Percentiles rank a stretch among this genome's conserved stretches.
These are phyloP conservation scores for Andrena flavipes DNA, from an alignment of 2,888 invertebrate genomes.

Conservation along the genomic window DNA sequence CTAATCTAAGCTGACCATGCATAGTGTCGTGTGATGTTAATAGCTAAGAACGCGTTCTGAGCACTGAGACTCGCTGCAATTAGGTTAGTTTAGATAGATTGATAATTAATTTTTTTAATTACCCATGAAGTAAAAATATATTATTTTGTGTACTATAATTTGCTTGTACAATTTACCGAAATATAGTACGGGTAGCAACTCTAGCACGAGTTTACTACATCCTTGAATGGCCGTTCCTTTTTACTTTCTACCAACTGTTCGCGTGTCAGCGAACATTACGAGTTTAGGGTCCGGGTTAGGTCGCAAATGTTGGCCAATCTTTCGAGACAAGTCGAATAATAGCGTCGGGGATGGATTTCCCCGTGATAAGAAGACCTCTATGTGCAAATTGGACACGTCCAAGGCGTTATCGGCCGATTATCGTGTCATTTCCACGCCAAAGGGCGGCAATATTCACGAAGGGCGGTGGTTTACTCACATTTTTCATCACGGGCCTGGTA, in stretches of 20 bases:
- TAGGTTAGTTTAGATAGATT: too few relatives aligned
- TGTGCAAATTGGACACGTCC: not conserved
- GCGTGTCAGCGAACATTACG: conserved; percentile 52
- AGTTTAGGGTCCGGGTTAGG: conserved; percentile 29
- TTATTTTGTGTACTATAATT: too few relatives aligned
- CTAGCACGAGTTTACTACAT: too few relatives aligned
- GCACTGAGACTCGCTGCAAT: too few relatives aligned
- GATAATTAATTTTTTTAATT: too few relatives aligned
- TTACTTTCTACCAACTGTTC: conserved; percentile 31
- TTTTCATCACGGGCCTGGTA: conserved; percentile 16
- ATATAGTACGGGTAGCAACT: too few relatives aligned
- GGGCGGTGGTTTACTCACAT: not conserved
- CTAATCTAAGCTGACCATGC: too few relatives aligned
- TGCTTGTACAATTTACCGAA: too few relatives aligned
- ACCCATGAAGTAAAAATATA: too few relatives aligned
- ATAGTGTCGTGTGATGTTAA: too few relatives aligned
- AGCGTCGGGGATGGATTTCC: conserved; percentile 6
- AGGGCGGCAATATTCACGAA: not conserved
- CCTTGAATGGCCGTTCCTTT: conserved; percentile 14
- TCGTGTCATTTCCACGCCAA: not conserved
- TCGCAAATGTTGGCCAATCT: conserved; percentile 22
- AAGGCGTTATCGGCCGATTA: not conserved
- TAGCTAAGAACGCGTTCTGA: too few relatives aligned
- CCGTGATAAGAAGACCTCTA: not conserved
- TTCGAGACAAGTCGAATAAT: conserved; percentile 6